phyloP scores from a whole-genome alignment of 1,140 invertebrate species.

The Drosophila virilis region DNA sequence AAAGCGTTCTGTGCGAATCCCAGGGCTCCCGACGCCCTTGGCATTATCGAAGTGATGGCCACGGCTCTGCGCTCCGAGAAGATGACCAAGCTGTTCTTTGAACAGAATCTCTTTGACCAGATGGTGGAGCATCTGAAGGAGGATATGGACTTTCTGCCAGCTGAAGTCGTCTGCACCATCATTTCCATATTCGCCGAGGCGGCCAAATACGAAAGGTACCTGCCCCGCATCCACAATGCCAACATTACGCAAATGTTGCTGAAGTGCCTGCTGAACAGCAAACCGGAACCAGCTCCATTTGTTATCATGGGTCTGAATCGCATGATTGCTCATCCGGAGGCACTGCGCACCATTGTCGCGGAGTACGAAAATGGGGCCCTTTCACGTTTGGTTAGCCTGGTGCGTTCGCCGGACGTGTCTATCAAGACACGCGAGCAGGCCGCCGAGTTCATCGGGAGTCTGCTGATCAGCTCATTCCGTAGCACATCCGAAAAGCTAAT shows the following conservation, averaged over 20 bases:
- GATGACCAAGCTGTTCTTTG: constrained; percentile 77
- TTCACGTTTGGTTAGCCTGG: constrained; percentile 45
- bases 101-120: constrained; percentile 75
- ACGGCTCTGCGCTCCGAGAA: constrained; percentile 70
- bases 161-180: constrained; percentile 57
- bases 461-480: constrained; percentile 53
- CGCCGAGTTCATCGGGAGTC: constrained; percentile 54
- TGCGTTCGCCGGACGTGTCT: constrained; percentile 34
- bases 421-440: constrained; percentile 74
- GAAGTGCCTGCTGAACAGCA: constrained; percentile 55
- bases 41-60: constrained; percentile 68
- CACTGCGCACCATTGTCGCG: constrained; percentile 55
- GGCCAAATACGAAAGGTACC: constrained; percentile 62
- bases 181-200: constrained; percentile 71
- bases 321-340: constrained; percentile 50
- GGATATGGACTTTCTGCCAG: constrained; percentile 26
- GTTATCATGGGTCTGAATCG: constrained; percentile 67
- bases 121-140: constrained; percentile 52
- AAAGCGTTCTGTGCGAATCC: constrained; percentile 61
- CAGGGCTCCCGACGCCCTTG: constrained; percentile 35
- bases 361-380: constrained; percentile 48
- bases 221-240: constrained; percentile 54
- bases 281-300: constrained; percentile 51
- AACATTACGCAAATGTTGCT: constrained; percentile 64
- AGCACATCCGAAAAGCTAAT: constrained; percentile 45